Percentiles rank a stretch among this genome's conserved stretches.
phyloP scores from a whole-genome alignment of 2,888 invertebrate genomes.

The Hypsopygia costalis region DNA sequence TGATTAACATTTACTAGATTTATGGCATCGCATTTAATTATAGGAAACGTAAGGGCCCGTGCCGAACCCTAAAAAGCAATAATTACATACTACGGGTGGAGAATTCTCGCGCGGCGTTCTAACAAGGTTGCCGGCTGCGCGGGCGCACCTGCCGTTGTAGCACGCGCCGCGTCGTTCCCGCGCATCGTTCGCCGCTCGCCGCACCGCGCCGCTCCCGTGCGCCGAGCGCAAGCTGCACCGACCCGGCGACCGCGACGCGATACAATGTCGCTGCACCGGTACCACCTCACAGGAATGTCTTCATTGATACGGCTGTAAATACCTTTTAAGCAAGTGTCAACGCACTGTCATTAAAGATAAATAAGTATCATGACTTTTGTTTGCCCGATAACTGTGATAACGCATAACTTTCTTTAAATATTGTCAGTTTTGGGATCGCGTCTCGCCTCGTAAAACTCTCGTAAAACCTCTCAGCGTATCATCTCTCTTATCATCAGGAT shows the following conservation, averaged over 20 bases:
- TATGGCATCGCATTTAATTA: background rate
- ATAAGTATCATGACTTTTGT: constrained; percentile 25
- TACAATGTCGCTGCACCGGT: constrained; percentile 20
- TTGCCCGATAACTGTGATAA: constrained; percentile 21
- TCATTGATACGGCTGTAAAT: constrained; percentile 29
- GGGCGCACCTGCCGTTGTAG: constrained; percentile 56
- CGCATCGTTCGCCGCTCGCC: constrained; percentile 26
- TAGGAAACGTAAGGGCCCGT: constrained; percentile 1
- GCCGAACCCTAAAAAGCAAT: constrained; percentile 43
- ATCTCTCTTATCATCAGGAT: constrained; percentile 5
- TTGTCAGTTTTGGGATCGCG: constrained; percentile 25
- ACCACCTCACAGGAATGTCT: constrained; percentile 25
- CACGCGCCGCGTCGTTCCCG: constrained; percentile 30
- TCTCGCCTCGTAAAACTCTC: constrained; percentile 27
- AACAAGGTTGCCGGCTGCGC: constrained; percentile 63
- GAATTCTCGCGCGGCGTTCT: constrained; percentile 47
- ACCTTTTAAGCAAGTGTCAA: constrained; percentile 28
- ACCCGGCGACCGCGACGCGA: constrained; percentile 1
- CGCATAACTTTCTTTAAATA: constrained; percentile 26
- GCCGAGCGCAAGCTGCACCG: constrained; percentile 2
- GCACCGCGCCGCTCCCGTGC: constrained; percentile 8
- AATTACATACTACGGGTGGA: constrained; percentile 59
- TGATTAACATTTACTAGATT: background rate
- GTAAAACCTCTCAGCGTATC: constrained; percentile 17
- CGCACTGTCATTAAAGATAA: constrained; percentile 26